Evolutionary conservation across 2,797 vertebrate species (phyloP).

Genomic region (Serranus cabrilla): DNA sequence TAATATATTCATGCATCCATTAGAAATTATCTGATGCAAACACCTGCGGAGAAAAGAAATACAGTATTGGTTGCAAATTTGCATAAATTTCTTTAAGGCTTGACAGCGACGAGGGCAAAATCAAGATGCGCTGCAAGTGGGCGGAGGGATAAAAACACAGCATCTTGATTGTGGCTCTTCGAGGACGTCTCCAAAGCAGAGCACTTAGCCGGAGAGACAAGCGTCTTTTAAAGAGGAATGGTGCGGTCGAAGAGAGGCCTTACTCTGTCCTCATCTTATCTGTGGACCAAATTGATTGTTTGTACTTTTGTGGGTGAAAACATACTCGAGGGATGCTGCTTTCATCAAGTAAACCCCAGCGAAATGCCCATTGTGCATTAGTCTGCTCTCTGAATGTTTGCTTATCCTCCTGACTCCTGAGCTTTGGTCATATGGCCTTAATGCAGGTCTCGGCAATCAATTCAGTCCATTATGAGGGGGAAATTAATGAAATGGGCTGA

Average conservation of each 20-base stretch:
- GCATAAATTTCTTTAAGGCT: slow-evolving; percentile 74
- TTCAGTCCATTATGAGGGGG: slow-evolving; percentile 72
- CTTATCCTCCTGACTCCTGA: slow-evolving; percentile 66
- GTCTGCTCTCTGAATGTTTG: slow-evolving; percentile 69
- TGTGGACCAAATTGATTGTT: slow-evolving; percentile 84
- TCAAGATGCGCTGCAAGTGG: slow-evolving; percentile 64
- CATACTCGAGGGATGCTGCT: slow-evolving; percentile 64
- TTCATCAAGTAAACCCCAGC: slow-evolving; percentile 75
- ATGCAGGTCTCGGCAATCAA: slow-evolving; percentile 80
- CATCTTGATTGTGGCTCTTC: slow-evolving; percentile 66
- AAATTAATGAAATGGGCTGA: slow-evolving; percentile 78
- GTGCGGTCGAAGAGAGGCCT: slow-evolving; percentile 60
- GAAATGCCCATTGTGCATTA: slow-evolving; percentile 73
- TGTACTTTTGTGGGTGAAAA: slow-evolving; percentile 81
- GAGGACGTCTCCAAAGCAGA: slow-evolving; percentile 59
- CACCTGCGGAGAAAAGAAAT: slow-evolving; percentile 80
- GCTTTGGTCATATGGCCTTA: slow-evolving; percentile 71
- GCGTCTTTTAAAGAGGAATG: slow-evolving; percentile 65
- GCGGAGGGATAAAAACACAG: slow-evolving; percentile 58
- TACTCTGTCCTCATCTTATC: slow-evolving; percentile 79
- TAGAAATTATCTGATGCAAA: slow-evolving; percentile 78
- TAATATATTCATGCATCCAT: slow-evolving; percentile 80
- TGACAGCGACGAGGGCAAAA: slow-evolving; percentile 58
- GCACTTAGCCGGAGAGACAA: slow-evolving; percentile 68
- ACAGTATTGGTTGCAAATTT: slow-evolving; percentile 66